Evolutionary conservation across 2,888 invertebrate species (phyloP).

Genomic region (Cephalotes varians): DNA sequence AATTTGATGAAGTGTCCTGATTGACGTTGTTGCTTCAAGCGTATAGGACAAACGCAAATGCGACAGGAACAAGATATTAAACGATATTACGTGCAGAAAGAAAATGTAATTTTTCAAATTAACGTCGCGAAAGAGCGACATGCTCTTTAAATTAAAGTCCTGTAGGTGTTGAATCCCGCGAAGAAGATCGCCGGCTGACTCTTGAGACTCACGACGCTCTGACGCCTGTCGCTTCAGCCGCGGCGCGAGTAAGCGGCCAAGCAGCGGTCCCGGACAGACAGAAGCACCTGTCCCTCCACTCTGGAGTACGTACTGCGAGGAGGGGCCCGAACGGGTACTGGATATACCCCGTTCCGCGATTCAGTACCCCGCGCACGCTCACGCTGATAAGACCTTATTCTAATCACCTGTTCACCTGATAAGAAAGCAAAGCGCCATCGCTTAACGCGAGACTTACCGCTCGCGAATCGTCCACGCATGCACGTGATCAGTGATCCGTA

Average conservation of each 20-base stretch:
- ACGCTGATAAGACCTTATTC: slow-evolving; percentile 81
- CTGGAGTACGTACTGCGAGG: slow-evolving; percentile 72
- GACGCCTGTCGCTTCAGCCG: slow-evolving; percentile 16
- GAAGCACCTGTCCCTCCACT: slow-evolving; percentile 81
- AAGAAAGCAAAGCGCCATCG: neutral
- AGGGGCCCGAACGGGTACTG: slow-evolving; percentile 73
- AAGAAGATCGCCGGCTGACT: neutral
- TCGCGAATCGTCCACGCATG: neutral
- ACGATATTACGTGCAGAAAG: neutral
- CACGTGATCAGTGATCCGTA: neutral
- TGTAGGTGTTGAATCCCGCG: neutral
- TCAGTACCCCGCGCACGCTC: slow-evolving; percentile 83
- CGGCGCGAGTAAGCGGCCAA: slow-evolving; percentile 56
- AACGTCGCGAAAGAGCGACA: neutral
- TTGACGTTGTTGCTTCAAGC: no score
- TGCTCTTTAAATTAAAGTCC: neutral
- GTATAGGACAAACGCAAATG: no score
- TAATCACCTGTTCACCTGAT: slow-evolving; percentile 70
- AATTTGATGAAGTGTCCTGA: neutral
- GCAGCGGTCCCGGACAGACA: slow-evolving; percentile 65
- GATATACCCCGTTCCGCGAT: slow-evolving; percentile 75
- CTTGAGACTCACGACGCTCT: neutral
- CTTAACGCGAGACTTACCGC: neutral
- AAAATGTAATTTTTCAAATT: neutral
- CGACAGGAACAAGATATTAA: no score